Base-by-base conservation (phyloP, 2,113 vertebrate species). In the Chionis minor region DNA sequence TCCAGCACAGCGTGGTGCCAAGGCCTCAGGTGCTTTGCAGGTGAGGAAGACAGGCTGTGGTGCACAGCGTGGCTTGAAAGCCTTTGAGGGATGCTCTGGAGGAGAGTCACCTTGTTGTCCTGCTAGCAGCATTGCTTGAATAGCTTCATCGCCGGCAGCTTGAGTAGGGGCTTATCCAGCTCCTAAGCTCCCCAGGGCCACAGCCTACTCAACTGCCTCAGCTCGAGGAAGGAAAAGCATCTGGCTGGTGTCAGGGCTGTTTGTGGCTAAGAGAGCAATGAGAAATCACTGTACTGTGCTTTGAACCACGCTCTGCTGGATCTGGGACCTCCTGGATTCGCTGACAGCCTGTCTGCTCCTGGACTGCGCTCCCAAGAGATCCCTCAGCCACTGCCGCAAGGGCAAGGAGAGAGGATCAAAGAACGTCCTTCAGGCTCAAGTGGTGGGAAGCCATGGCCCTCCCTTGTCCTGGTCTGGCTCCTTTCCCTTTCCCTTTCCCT, bases 1-100 rank as follows among this genome's bases (percentile, higher is more conserved):
- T 35, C 44, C 63, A 56, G 63, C n/a, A 14, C 26, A 38, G 63
- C 0, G 0, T 5, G 23, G 19, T 47, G 44, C 17, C 52, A 15
- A 10, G 75, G 30, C 47, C 83, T 22, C 12, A 1, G 49, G 55
- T 21, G 47, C 45, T 59, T 71, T 35, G 14, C 55, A 70, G 86
- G 80, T 70, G 28, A 84, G 55, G 74, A 45, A 72, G 17, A 13
- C 7, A 15, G 51, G 52, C 55, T 80, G 77, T 38, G 32, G 10
- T 15, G 82, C 9, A 23, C 54, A 23, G 66, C 3, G 0, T 3
- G 40, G 49, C 22, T 61, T 52, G 67, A 78, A n/a, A 80, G 40
- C 44, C 63, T 73, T 14, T 16, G 33, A 47, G 45, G 79, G 55
- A 16, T 74, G 69, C 54, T 83, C n/a, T 77, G 84, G 12, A 0